Conservation (phyloP, 2,888 invertebrate species). For the Apodemia mormo region DNA sequence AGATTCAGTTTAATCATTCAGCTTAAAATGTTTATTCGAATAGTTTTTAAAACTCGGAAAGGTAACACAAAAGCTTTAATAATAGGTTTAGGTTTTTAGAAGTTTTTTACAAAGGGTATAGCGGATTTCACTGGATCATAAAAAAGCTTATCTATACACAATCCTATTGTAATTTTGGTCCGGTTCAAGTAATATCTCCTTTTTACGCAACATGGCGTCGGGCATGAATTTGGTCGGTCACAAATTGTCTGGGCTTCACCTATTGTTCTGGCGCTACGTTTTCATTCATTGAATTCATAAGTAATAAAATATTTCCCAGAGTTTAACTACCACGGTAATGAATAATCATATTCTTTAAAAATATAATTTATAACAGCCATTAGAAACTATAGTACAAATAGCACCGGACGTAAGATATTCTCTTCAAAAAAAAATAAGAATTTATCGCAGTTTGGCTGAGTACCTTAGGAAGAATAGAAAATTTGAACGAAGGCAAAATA, state of each 20-base stretch:
- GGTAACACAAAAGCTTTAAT: not conserved
- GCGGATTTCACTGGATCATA: conserved; percentile 1
- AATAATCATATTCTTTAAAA: not conserved
- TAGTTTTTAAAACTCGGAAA: not conserved
- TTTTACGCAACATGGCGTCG: conserved; percentile 2
- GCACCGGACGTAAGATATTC: too few relatives aligned
- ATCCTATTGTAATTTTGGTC: not conserved
- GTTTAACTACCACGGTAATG: not conserved
- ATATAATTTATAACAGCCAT: too few relatives aligned
- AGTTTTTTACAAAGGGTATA: not conserved
- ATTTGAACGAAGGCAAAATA: too few relatives aligned
- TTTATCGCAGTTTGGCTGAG: too few relatives aligned
- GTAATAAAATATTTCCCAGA: not conserved
- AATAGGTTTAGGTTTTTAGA: not conserved
- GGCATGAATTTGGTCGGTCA: not conserved
- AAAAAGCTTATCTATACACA: conserved; percentile 9
- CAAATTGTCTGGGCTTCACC: conserved; percentile 4
- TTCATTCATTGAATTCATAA: not conserved
- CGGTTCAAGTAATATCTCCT: not conserved
- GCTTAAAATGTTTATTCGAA: too few relatives aligned
- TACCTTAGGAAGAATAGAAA: too few relatives aligned
- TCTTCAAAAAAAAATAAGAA: too few relatives aligned
- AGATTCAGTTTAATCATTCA: too few relatives aligned
- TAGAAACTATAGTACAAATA: too few relatives aligned
- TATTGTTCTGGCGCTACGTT: not conserved